These are phyloP conservation scores for Acanthosepion pharaonis DNA, from an alignment of 2,888 invertebrate genomes.

Conservation along the genomic window DNA sequence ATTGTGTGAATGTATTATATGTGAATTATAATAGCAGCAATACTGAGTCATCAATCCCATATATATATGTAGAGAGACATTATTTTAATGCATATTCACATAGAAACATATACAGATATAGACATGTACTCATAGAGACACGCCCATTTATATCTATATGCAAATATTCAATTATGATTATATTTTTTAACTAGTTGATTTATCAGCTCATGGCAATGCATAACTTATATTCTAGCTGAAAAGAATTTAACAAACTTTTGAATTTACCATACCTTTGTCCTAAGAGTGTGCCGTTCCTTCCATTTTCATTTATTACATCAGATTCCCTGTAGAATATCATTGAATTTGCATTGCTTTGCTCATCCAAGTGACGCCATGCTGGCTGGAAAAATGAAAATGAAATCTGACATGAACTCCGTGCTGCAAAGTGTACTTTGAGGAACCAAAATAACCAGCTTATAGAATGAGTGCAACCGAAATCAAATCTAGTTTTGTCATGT, in stretches of 20 bases:
- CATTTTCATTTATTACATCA: slow-evolving; percentile 4
- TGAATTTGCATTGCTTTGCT: slow-evolving; percentile 9
- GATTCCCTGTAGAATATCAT: slow-evolving; percentile 21
- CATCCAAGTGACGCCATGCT: slow-evolving; percentile 8
- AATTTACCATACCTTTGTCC: slow-evolving; percentile 6
- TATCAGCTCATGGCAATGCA: background rate
- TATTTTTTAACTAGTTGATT: background rate
- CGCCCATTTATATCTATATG: no score
- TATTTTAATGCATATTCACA: no score
- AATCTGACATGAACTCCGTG: background rate
- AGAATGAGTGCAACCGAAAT: background rate
- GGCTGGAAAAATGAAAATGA: slow-evolving; percentile 17
- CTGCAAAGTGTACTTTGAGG: background rate
- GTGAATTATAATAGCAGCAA: no score
- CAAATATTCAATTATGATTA: background rate
- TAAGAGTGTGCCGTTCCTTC: background rate
- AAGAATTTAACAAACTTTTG: background rate
- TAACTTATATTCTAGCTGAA: background rate
- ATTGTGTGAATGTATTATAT: no score
- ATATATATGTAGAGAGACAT: no score
- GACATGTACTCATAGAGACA: no score
- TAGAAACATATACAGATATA: no score
- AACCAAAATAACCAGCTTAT: background rate
- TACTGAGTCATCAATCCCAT: no score
- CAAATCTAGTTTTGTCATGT: background rate